These are phyloP conservation scores for Glossosoma conforme DNA, from an alignment of 1,140 invertebrate genomes.

Conservation along the genomic window DNA sequence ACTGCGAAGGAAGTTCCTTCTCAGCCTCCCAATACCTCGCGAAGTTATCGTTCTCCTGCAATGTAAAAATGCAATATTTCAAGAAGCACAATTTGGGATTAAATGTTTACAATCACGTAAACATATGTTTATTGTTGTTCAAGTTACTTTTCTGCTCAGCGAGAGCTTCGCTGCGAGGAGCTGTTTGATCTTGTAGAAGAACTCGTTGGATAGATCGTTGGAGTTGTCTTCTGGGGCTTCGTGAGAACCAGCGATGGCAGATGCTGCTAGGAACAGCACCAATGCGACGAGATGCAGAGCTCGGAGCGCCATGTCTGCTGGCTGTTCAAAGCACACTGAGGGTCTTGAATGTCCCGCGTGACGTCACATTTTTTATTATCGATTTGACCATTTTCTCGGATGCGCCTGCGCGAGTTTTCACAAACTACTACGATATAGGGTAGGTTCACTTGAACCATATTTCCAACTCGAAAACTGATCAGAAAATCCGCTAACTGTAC, in stretches of 20 bases:
- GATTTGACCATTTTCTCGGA: too few species aligned
- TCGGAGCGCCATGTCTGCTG: constrained; percentile 16
- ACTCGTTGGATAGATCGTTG: constrained; percentile 16
- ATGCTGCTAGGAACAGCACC: neutral
- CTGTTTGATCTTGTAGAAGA: constrained; percentile 36
- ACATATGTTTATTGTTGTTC: neutral
- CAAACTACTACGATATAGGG: too few species aligned
- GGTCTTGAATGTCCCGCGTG: neutral
- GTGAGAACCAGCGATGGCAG: constrained; percentile 10
- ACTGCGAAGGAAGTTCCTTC: constrained; percentile 8
- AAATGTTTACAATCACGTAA: neutral
- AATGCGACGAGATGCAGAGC: constrained; percentile 4
- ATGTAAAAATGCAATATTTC: constrained; percentile 5
- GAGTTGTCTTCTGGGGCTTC: constrained; percentile 6
- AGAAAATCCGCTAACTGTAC: too few species aligned
- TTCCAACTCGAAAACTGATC: too few species aligned
- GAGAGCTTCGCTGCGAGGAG: constrained; percentile 30
- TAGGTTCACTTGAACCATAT: too few species aligned
- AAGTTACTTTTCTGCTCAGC: constrained; percentile 18
- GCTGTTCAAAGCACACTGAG: neutral
- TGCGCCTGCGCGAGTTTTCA: too few species aligned
- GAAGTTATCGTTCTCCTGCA: constrained; percentile 25
- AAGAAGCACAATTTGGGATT: neutral
- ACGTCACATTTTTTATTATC: constrained; percentile 1
- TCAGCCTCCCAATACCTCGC: constrained; percentile 14